phyloP scores from a whole-genome alignment of 2,797 vertebrate species.

The Propithecus perrieri region DNA sequence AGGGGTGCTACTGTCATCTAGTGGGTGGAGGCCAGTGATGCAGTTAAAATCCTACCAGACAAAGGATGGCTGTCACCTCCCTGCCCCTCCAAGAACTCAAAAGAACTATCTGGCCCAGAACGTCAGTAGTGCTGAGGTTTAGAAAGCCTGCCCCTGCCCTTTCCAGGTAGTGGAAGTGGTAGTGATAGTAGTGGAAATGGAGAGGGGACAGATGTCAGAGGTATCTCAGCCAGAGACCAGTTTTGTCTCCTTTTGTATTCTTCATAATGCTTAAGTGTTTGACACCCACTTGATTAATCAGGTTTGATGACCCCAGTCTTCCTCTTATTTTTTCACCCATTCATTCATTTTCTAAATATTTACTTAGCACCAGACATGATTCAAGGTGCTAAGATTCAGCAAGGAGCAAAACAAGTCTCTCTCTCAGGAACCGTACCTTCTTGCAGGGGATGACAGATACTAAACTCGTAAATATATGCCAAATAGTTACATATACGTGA shows the following conservation, averaged over 20 bases:
- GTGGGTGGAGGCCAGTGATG: background rate
- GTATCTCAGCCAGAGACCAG: background rate
- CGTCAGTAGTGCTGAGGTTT: background rate
- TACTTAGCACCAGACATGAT: background rate
- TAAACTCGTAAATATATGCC: background rate
- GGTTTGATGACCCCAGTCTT: background rate
- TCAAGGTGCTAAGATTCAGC: background rate
- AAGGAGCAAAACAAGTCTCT: background rate
- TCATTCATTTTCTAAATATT: background rate
- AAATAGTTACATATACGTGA: background rate
- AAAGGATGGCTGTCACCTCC: background rate
- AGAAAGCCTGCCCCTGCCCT: background rate
- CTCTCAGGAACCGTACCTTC: background rate
- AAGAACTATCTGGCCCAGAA: background rate
- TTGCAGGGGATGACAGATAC: background rate
- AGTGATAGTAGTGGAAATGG: background rate
- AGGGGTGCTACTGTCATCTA: background rate
- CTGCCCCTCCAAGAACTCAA: background rate
- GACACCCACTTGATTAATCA: background rate
- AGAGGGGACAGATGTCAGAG: background rate
- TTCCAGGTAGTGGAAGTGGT: background rate
- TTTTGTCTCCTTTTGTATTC: background rate
- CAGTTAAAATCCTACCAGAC: background rate
- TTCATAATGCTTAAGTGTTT: background rate
- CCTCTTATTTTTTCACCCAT: background rate